Evolutionary conservation across 2,888 invertebrate genomes (phyloP).

Genomic region (Hipparchia semele): DNA sequence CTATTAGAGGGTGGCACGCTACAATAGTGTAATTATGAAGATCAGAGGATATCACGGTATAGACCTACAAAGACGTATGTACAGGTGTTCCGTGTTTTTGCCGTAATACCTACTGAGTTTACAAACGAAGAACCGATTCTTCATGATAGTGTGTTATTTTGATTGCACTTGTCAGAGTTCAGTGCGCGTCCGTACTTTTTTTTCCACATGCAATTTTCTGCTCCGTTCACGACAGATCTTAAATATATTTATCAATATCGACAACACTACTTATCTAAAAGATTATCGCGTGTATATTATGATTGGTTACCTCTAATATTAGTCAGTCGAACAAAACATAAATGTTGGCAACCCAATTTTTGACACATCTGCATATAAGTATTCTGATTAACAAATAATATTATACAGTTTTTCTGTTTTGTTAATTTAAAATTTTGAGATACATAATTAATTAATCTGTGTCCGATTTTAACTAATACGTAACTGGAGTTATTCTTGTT

Average conservation of each 20-base stretch:
- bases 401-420: neutral
- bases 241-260: neutral
- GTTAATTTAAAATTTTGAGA: neutral
- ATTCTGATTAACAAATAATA: neutral
- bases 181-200: neutral
- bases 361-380: too few species aligned
- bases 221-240: neutral
- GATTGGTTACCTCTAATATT: too few species aligned
- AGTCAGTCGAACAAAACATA: too few species aligned
- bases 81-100: conserved; percentile 41
- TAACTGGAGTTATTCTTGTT: neutral
- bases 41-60: conserved; percentile 46
- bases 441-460: neutral
- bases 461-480: neutral
- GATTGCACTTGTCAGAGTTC: neutral
- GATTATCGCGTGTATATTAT: neutral
- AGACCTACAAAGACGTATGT: conserved; percentile 42
- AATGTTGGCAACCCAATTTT: too few species aligned
- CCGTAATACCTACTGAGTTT: conserved; percentile 12
- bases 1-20: conserved; percentile 35
- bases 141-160: conserved; percentile 3
- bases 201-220: neutral
- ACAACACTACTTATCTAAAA: neutral
- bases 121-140: neutral
- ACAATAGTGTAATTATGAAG: conserved; percentile 62